Conservation (phyloP, 2,797 vertebrate genomes). For the Sparus aurata region DNA sequence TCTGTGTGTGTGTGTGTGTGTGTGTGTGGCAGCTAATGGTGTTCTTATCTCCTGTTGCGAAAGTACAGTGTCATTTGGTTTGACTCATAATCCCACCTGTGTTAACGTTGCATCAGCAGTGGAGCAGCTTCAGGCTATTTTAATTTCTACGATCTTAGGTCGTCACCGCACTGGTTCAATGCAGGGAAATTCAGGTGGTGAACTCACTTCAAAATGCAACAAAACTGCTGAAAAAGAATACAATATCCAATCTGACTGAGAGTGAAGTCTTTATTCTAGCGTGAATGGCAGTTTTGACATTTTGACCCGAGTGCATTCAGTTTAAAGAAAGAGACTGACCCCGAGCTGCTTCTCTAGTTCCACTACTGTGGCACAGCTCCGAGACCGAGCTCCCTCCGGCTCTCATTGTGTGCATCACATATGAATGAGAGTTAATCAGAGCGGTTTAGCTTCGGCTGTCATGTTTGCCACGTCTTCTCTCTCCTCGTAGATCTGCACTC, state of each 20-base stretch:
- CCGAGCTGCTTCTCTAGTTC: neutral
- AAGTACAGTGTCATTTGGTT: neutral
- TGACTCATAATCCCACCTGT: conserved; percentile 15
- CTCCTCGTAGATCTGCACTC: conserved; percentile 92
- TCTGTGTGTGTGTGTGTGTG: neutral
- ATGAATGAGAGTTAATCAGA: conserved; percentile 13
- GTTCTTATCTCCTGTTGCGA: conserved; percentile 1
- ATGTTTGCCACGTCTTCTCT: neutral
- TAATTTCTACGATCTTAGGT: neutral
- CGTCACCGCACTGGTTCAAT: neutral
- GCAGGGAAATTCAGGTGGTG: conserved; percentile 7
- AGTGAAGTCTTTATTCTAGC: conserved; percentile 18
- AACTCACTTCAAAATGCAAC: neutral
- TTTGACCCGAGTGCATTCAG: neutral
- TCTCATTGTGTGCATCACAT: neutral
- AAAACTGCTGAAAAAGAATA: neutral
- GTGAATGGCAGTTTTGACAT: conserved; percentile 27
- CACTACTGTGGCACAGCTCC: neutral
- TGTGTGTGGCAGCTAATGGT: neutral
- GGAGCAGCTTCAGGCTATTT: conserved; percentile 3
- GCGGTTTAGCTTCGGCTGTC: neutral
- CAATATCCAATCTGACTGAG: neutral
- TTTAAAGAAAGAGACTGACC: conserved; percentile 10
- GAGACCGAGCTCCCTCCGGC: neutral
- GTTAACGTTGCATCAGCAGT: neutral